Evolutionary conservation across 2,113 vertebrate genomes (phyloP).

Genomic region (Python bivittatus): DNA sequence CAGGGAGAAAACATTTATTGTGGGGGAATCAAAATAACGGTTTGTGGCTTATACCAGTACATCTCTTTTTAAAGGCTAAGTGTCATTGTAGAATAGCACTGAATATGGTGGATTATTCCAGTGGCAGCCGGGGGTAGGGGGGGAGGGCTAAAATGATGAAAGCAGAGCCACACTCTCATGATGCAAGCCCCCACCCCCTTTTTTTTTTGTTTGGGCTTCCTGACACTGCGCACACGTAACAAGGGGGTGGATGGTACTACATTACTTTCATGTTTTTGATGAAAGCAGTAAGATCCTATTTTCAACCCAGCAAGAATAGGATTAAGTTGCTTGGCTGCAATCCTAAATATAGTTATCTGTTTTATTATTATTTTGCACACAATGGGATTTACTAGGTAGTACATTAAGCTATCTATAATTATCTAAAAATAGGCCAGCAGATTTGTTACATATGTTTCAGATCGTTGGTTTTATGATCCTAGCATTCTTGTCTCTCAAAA

Average conservation of each 20-base stretch:
- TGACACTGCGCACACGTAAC: not conserved
- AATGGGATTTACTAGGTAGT: not conserved
- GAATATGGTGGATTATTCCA: not conserved
- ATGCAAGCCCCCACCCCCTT: not conserved
- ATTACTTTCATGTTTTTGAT: not conserved
- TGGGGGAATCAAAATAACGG: not conserved
- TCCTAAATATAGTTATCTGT: not conserved
- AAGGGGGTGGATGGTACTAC: not conserved
- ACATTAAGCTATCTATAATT: not conserved
- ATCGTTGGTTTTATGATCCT: not conserved
- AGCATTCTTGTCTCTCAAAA: accelerated
- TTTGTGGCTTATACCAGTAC: not conserved
- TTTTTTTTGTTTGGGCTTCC: not conserved
- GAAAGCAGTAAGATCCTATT: not conserved
- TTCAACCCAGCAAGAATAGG: not conserved
- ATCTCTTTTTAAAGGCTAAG: not conserved
- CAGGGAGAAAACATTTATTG: not conserved
- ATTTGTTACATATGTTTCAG: not conserved
- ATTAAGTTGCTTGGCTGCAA: not conserved
- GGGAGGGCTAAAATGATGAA: not conserved
- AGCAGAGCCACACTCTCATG: not conserved
- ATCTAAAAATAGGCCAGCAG: not conserved
- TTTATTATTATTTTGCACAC: not conserved
- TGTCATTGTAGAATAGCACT: not conserved
- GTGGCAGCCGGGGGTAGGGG: not conserved